Evolutionary conservation across 2,888 invertebrate species (phyloP), one percentile per base, ranked within the genome.

Genomic region (Lepidochrysops patricia): DNA sequence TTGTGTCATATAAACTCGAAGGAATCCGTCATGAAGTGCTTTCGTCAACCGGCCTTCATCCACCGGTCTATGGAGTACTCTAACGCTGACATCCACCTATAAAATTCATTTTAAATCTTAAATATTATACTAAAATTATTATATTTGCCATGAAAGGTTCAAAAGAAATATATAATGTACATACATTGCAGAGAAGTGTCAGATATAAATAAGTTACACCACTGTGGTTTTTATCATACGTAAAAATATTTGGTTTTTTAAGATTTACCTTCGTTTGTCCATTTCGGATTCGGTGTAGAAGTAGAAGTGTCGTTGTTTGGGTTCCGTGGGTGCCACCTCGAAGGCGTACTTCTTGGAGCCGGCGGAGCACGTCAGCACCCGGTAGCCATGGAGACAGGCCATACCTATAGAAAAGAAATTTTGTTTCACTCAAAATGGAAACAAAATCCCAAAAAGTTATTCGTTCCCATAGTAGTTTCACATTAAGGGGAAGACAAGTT

Each of bases 51-150:
- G 71, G 95, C 94, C 85, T 95, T 95, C 89, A 95, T 93, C 95
- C 97, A 98, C 71, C 97, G 92, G 82, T 97, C 97, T 86, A 98
- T 97, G 62, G 97, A 97, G 80, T 97, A 97, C 82, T 97, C 97
- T 76, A 97, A 84, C 63, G 97, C 97, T 64, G 97, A 96, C 80
- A 97, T 92, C 97, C 97, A 98, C 72, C 97, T 97, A 86, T 19
- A 90, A 91, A 43, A 6, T 27, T 27, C 9, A 57, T 26, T n/a
- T n/a, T n/a, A n/a, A n/a, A n/a, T n/a, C n/a, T n/a, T n/a, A n/a
- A n/a, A n/a, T n/a, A n/a, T n/a, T n/a, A n/a, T n/a, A n/a, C n/a
- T n/a, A n/a, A n/a, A n/a, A n/a, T n/a, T n/a, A n/a, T n/a, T n/a
- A n/a, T n/a, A n/a, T n/a, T n/a, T n/a, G n/a, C n/a, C n/a, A n/a